phyloP scores from a whole-genome alignment of 2,888 invertebrate genomes.

The Scaptomyza parva region DNA sequence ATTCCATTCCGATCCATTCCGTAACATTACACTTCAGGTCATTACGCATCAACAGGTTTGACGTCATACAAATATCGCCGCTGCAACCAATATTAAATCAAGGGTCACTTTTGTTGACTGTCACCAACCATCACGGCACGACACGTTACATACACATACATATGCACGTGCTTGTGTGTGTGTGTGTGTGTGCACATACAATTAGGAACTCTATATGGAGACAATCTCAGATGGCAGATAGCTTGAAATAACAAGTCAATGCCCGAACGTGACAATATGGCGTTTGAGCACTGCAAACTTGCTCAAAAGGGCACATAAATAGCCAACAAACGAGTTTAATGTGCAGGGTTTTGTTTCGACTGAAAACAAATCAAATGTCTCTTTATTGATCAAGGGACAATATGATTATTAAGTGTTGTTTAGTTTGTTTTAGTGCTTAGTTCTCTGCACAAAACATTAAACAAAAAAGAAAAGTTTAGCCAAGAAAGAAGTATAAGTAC shows the following conservation, averaged over 20 bases:
- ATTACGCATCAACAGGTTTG: conserved; percentile 62
- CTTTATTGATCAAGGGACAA: conserved; percentile 50
- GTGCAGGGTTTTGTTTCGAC: conserved; percentile 22
- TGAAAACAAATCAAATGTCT: conserved; percentile 32
- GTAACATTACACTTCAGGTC: conserved; percentile 21
- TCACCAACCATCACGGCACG: not conserved
- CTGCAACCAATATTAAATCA: conserved; percentile 46
- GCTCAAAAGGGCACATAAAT: conserved; percentile 24
- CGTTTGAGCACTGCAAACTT: conserved; percentile 43
- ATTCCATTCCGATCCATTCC: conserved; percentile 18
- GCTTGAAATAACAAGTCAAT: conserved; percentile 39
- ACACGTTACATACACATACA: conserved; percentile 6
- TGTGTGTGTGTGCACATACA: conserved; percentile 16
- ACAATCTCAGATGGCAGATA: conserved; percentile 39
- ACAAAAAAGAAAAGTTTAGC: not conserved
- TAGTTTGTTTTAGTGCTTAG: not conserved
- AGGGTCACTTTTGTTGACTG: conserved; percentile 29
- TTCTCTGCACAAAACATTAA: not conserved
- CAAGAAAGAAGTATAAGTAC: not conserved
- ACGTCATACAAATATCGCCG: conserved; percentile 39
- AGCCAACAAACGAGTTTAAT: conserved; percentile 40
- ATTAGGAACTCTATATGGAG: conserved; percentile 35
- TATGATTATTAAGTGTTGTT: not conserved
- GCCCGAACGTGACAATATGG: conserved; percentile 38
- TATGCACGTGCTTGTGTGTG: not conserved